Percentiles rank a stretch among this genome's conserved stretches.
Evolutionary conservation across 2,888 invertebrate genomes (phyloP).

Genomic region (Entomobrya proxima): DNA sequence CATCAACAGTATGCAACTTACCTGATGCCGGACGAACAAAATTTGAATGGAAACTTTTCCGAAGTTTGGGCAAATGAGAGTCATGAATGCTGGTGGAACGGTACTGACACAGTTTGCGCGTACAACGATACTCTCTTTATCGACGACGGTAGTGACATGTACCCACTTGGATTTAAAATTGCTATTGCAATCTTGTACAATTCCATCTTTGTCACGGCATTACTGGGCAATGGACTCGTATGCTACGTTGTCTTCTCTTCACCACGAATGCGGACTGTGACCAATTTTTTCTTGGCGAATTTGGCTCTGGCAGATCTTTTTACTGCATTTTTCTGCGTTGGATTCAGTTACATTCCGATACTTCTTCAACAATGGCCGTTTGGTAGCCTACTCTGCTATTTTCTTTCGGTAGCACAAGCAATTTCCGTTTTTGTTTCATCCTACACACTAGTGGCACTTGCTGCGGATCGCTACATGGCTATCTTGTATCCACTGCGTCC

Average conservation of each 20-base stretch:
- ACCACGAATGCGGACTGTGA: constrained; percentile 92
- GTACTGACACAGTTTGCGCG: not conserved
- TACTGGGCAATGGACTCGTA: constrained; percentile 81
- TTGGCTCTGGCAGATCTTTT: constrained; percentile 85
- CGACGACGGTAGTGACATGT: constrained; percentile 16
- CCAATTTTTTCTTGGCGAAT: constrained; percentile 92
- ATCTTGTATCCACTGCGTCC: constrained; percentile 92
- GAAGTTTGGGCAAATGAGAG: constrained; percentile 28
- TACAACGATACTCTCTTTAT: not conserved
- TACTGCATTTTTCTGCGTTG: constrained; percentile 93
- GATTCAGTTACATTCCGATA: constrained; percentile 90
- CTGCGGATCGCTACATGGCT: constrained; percentile 92
- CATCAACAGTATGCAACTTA: not conserved
- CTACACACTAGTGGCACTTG: constrained; percentile 93
- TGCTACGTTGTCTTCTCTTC: constrained; percentile 91
- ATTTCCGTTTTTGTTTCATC: constrained; percentile 83
- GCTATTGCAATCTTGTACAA: constrained; percentile 78
- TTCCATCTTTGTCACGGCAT: constrained; percentile 77
- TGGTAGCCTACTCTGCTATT: constrained; percentile 87
- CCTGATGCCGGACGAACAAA: not conserved
- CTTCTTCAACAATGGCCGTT: constrained; percentile 93
- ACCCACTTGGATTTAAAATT: constrained; percentile 75
- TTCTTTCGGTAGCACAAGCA: constrained; percentile 80
- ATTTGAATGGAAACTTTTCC: constrained; percentile 5
- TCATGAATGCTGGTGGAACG: constrained; percentile 6